Percentiles rank a stretch among this genome's conserved stretches.
These are phyloP conservation scores for Lutraria lutraria DNA, from an alignment of 2,888 invertebrate genomes.

Conservation along the genomic window DNA sequence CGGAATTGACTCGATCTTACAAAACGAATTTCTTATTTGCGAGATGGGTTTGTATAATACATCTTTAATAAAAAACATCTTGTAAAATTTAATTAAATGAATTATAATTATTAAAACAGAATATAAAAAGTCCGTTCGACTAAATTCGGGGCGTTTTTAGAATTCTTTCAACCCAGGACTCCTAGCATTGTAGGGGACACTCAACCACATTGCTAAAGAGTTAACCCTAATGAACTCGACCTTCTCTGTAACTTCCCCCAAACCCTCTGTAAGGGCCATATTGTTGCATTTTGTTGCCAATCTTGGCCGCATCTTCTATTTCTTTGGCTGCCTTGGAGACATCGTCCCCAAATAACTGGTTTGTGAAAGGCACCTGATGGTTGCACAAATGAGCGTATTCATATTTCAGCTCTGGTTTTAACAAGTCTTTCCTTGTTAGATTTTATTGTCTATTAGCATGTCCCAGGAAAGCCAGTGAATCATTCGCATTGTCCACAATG, in stretches of 20 bases:
- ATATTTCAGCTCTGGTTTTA: slow-evolving; percentile 45
- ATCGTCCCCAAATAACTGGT: slow-evolving; percentile 58
- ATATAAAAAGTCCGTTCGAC: no score
- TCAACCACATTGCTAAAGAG: no score
- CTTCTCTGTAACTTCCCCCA: background rate
- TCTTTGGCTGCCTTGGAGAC: slow-evolving; percentile 61
- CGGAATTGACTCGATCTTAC: no score
- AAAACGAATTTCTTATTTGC: no score
- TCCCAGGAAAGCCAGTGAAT: slow-evolving; percentile 50
- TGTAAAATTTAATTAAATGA: no score
- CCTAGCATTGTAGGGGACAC: no score
- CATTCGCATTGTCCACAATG: slow-evolving; percentile 17
- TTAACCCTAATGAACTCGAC: no score
- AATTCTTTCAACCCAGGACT: no score
- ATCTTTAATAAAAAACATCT: no score
- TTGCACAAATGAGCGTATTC: slow-evolving; percentile 57
- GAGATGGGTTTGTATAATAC: no score
- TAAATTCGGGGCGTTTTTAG: no score
- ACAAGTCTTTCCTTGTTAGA: slow-evolving; percentile 38
- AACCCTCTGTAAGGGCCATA: background rate
- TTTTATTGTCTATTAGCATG: slow-evolving; percentile 63
- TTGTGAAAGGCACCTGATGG: slow-evolving; percentile 40
- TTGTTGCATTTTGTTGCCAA: slow-evolving; percentile 37
- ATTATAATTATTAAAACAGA: no score
- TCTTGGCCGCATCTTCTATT: slow-evolving; percentile 54